Evolutionary conservation across 92 coral and sea anemone species (phyloP), one percentile per base, ranked within the genome.

Genomic region (Epizoanthus ramosus): DNA sequence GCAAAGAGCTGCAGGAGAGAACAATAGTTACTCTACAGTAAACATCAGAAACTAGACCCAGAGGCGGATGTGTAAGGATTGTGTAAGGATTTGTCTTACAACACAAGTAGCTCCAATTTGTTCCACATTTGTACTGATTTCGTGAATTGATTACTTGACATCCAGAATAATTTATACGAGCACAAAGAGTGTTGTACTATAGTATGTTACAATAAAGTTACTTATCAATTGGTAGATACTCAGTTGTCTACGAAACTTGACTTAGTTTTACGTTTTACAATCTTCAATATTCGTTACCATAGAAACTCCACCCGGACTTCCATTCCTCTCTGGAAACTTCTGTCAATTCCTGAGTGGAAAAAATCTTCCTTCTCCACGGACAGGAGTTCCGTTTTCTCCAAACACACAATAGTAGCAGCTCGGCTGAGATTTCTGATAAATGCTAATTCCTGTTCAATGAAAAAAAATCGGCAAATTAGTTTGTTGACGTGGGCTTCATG

Each of bases 331-430:
- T 85, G 83, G 76, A 94, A 90, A 58, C 92, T 69, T 85, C 86
- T 71, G 81, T 92, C 93, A 50, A 96, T 90, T 75, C 92, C 93
- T 70, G 95, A 84, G 52, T 70, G 72, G 58, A 90, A 89, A 87
- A 96, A 94, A 70, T 96, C 99, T 23, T 90, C 94, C 84, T 68
- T 94, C 14, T 94, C 95, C 16, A 96, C 91, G 37, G 93, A 96
- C 83, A 96, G 54, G 23, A 96, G 67, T 79, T 96, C 99, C 1
- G 98, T 89, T 77, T 75, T 83, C 77, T 96, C 92, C 24, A 94
- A 82, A 57, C 99, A 96, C 52, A 96, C 98, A 18, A 96, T 91
- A 6, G 99, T 96, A 10, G 98, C 98, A 10, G 93, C 83, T 28
- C 98, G 92, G 60, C 74, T 63, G 47, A 88, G 77, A 56, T 83